Base-by-base conservation (phyloP, 92 coral and sea anemone genomes). In the Zoanthus sansibaricus region DNA sequence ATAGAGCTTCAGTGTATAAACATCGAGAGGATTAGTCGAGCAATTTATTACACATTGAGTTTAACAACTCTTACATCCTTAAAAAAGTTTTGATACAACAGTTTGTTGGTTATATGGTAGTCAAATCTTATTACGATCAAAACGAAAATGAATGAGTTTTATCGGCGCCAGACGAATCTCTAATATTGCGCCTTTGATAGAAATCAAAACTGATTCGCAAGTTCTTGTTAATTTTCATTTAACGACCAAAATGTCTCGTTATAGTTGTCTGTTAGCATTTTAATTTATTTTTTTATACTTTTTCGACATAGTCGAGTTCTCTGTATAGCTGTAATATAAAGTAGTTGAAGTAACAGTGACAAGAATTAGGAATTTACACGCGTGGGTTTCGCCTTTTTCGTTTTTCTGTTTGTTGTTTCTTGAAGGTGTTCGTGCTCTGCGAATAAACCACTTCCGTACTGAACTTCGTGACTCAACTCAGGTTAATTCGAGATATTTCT, bases 191-290 rank as follows among this genome's bases (percentile, higher is more conserved):
- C 31, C 20, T 31, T 44, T 13, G 12, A 31, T 25, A 6, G 12
- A 30, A 9, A 31, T 45, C 67, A 15, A 69, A 76, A 76, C 14
- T 25, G 25, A 33, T 11, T 21, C 9, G 8, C 55, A 72, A 72
- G 44, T 30, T 51, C 37, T 52, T 12, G 52, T 76, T 51, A 76
- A 76, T 76, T 54, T 51, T 76, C 67, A 55, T 21, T 21, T 76
- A 4, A 25, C 20, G 25, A 17, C 55, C 54, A 72, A 44, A 46
- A 25, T 45, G 47, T 21, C 30, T 51, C 52, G 67, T 20, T 51
- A 20, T 51, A 17, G 55, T 5, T 58, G 79, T 10, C 62, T 75
- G 62, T 76, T 52, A 9, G 67, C 82, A 3, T 21, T 12, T 30
- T n/a, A 31, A 5, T 62, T 9, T 62, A 14, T 62, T 3, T 4